Conservation (phyloP, 2,888 invertebrate genomes). For the Strigamia crassipes region DNA sequence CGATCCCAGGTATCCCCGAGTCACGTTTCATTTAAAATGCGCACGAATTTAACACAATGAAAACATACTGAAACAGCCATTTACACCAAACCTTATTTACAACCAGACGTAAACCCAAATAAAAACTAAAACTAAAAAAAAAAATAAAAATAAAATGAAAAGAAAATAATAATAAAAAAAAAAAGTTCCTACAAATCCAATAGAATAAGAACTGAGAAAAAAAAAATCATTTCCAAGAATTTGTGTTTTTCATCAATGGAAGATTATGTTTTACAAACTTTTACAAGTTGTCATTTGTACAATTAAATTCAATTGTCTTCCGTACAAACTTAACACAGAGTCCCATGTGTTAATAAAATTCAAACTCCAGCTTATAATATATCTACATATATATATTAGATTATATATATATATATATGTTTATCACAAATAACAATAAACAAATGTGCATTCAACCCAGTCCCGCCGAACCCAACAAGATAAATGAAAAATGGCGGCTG, state of each 20-base stretch:
- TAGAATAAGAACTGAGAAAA: not conserved
- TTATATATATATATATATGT: not conserved
- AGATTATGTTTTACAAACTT: not conserved
- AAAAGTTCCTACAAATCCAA: slow-evolving; percentile 12
- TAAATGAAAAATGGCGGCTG: not conserved
- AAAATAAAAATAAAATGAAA: not conserved
- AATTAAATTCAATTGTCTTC: not conserved
- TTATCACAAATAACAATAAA: slow-evolving; percentile 12
- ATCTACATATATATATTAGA: no score
- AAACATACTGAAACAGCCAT: slow-evolving; percentile 6
- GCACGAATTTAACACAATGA: not conserved
- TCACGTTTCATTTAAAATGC: not conserved
- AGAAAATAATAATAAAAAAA: not conserved
- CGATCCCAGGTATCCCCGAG: not conserved
- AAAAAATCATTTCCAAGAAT: not conserved
- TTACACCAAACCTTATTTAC: not conserved
- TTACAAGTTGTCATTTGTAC: slow-evolving; percentile 17
- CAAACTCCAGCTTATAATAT: not conserved
- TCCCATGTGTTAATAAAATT: not conserved
- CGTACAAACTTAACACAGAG: not conserved
- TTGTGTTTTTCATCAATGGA: not conserved
- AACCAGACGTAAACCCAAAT: slow-evolving; percentile 13
- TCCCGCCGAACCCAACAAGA: not conserved
- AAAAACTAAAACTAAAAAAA: not conserved
- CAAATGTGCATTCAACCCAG: not conserved